Percentiles rank a stretch among this genome's conserved stretches.
phyloP scores from a whole-genome alignment of 2,888 invertebrate species.

The Eilema griseolum region DNA sequence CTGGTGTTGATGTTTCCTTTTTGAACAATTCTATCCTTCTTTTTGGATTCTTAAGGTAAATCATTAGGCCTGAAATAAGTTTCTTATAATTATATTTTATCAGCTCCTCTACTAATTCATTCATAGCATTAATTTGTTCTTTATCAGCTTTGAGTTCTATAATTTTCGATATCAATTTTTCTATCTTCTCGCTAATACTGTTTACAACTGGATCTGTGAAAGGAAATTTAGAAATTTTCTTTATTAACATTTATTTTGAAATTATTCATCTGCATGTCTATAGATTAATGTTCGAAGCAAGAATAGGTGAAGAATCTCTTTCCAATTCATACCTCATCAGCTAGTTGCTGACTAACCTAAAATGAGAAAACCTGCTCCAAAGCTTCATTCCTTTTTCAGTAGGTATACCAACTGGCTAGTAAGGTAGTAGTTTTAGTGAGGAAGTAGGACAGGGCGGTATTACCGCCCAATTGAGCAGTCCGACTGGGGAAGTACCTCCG shows the following conservation, averaged over 20 bases:
- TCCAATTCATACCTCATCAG: too few species aligned
- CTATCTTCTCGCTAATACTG: slow-evolving; percentile 59
- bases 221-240: slow-evolving; percentile 11
- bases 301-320: too few species aligned
- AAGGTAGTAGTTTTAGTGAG: too few species aligned
- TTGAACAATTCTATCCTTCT: slow-evolving; percentile 70
- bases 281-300: too few species aligned
- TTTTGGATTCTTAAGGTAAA: slow-evolving; percentile 66
- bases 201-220: slow-evolving; percentile 64
- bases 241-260: neutral
- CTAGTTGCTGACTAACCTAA: too few species aligned
- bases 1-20: slow-evolving; percentile 59
- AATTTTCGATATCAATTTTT: slow-evolving; percentile 59
- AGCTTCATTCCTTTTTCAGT: too few species aligned
- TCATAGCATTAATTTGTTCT: slow-evolving; percentile 45
- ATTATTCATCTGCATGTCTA: neutral
- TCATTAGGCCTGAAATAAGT: slow-evolving; percentile 66
- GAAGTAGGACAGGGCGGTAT: too few species aligned
- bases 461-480: too few species aligned
- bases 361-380: too few species aligned
- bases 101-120: slow-evolving; percentile 66
- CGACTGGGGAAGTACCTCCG: too few species aligned
- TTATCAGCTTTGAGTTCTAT: slow-evolving; percentile 55
- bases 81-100: slow-evolving; percentile 56
- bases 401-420: neutral